Evolutionary conservation across 1,140 invertebrate genomes (phyloP), one percentile per base, ranked within the genome.

Genomic region (Pectinophora gossypiella): DNA sequence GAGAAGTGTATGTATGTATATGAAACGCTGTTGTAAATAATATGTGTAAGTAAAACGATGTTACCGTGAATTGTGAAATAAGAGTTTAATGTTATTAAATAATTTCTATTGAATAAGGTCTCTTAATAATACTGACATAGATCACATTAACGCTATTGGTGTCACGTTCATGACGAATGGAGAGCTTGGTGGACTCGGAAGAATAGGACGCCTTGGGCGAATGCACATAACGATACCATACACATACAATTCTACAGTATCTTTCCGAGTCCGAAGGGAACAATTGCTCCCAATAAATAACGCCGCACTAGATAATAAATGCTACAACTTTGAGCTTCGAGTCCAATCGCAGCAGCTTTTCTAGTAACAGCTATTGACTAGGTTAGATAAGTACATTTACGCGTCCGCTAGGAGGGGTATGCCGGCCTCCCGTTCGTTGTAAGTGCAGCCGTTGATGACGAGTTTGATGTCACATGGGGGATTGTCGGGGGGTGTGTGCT

Each of bases 61-160:
- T 86, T 86, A 86, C 83, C 83, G 81, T 85, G 63, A 86, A 86
- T 83, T 85, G 77, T 86, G 81, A 86, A 86, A 85, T 85, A 83
- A 84, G 78, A 85, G 79, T 86, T 85, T 84, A 86, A 86, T 86
- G 81, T 85, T 86, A 86, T 85, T 86, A 86, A 81, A 86, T 83
- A 83, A 83, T 86, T 86, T 84, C 82, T 86, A 86, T 86, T 73
- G 73, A 85, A 81, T 61, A 60, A 56, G 55, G 65, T 80, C 61
- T 85, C 68, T 83, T 82, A 85, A 79, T 85, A 84, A 85, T 85
- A 85, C 82, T 85, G 82, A 83, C 73, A 68, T 75, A 77, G 75
- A 82, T 85, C 77, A 86, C 74, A 71, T 72, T 74, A 61, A 64
- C 54, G 51, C 64, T 76, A 66, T 27, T 3, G 36, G 36, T 40